Base-by-base conservation (phyloP, 2,113 vertebrate genomes). In the Pelecanoides urinatrix region DNA sequence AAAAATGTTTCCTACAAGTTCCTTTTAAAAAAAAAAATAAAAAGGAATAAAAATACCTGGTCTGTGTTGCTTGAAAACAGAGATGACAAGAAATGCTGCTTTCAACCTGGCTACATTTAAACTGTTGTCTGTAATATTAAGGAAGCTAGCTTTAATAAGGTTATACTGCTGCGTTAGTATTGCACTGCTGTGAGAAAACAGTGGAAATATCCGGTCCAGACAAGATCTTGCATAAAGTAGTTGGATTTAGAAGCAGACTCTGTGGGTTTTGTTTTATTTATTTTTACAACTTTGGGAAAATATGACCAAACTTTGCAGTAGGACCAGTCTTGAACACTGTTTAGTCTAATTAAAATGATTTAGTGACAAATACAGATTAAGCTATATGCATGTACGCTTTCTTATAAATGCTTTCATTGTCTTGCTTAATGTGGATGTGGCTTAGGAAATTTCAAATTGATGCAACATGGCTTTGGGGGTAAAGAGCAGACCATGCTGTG, bases 401-500 rank as follows among this genome's bases (percentile, higher is more conserved):
- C 91, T 78, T 67, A 53, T 85, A 92, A 94, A 94, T 84, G 90
- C 88, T 89, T 66, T 62, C 83, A 65, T 94, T 97, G 95, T 95
- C 78, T 96, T 85, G 13, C 84, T 86, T 42, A n/a, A 79, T 4
- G 42, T 88, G 88, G 73, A 78, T 77, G 70, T 68, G 68, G 62
- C 88, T 95, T 89, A 94, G 86, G 88, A 92, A 94, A 95, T 40
- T 75, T 86, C 83, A 82, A 65, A 91, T 87, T 68, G 91, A 78
- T 81, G 94, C 95, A 94, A 68, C 58, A 9, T 11, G 0, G 95
- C 94, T 91, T 94, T 73, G 56, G 61, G 94, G 74, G 80, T 78
- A 89, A 89, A 94, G 94, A 94, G 80, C 92, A 95, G 66, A 81
- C 44, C 80, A 42, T 84, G 92, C 92, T 96, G 96, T 75, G 92